Evolutionary conservation across 2,113 vertebrate genomes (phyloP).

Genomic region (Antechinus stuartii): DNA sequence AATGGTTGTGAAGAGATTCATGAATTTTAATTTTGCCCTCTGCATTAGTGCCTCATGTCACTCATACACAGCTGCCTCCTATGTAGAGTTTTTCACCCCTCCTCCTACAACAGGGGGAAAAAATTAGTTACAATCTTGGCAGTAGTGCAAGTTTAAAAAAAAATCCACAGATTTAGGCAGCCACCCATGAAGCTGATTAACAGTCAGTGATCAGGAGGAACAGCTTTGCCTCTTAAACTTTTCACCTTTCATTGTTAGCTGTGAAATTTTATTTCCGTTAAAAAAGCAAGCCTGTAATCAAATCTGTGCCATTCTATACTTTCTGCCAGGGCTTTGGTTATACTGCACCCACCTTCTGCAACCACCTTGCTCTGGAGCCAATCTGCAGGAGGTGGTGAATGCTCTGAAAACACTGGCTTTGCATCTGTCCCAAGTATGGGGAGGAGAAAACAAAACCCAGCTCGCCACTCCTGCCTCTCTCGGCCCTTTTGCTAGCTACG

Average conservation of each 20-base stretch:
- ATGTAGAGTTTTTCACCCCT: conserved; percentile 87
- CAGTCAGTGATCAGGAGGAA: conserved; percentile 99
- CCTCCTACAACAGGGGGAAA: conserved; percentile 86
- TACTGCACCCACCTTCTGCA: conserved; percentile 83
- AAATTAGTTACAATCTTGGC: conserved; percentile 94
- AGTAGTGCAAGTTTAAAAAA: conserved; percentile 86
- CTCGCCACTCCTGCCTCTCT: conserved; percentile 16
- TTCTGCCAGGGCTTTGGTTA: conserved; percentile 88
- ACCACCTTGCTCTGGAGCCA: conserved; percentile 80
- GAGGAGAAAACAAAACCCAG: conserved; percentile 71
- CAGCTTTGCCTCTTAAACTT: conserved; percentile 99
- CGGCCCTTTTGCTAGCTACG: conserved; percentile 51
- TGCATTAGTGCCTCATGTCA: conserved; percentile 90
- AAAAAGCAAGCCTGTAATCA: conserved; percentile 91
- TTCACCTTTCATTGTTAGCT: conserved; percentile 97
- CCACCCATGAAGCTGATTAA: conserved; percentile 99
- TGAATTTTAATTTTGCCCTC: conserved; percentile 99
- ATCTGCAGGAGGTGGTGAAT: conserved; percentile 82
- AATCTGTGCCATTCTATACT: conserved; percentile 88
- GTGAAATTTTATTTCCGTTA: conserved; percentile 93
- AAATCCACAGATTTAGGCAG: conserved; percentile 94
- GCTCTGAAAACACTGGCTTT: conserved; percentile 79
- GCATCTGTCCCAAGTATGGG: conserved; percentile 45
- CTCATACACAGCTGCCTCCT: conserved; percentile 89
- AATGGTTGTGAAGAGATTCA: conserved; percentile 99